Base-by-base conservation (phyloP, 1,140 invertebrate species). In the Drosophila neocordata region DNA sequence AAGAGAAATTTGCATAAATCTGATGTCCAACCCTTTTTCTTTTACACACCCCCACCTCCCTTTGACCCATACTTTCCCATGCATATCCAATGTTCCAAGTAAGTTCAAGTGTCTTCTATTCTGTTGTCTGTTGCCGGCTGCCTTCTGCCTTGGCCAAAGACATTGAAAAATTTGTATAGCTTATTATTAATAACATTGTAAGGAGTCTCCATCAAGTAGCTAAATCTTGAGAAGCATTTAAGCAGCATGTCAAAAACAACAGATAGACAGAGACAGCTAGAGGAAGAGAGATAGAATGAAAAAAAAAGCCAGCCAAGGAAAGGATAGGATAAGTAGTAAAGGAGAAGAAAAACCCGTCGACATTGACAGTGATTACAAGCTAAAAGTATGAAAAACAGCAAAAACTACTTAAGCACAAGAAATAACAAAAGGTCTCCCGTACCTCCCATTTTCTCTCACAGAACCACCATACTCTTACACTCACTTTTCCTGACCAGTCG, bases 121-220 rank as follows among this genome's bases (percentile, higher is more conserved):
- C 41, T 48, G 41, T 48, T 48, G 41, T 69, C 65, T 76, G 41
- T 35, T 35, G 58, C 44, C 31, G 53, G 24, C 27, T 56, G 53
- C 55, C 71, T 31, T 20, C 18, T 51, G 52, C 34, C 61, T 59
- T 59, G 57, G 15, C 37, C 59, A 60, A 59, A 74, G 82, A 89
- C 85, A 84, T 64, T 85, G 67, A 89, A 80, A 89, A 89, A 89
- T 89, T 89, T 89, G 85, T 89, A 89, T 89, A 87, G 85, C 85
- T 89, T 89, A 89, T 89, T 89, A 89, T 89, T 89, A 89, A 89
- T 89, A 89, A 89, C 85, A 85, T 82, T 89, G 87, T 80, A 80
- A 89, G 85, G 69, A 85, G 87, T 76, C 68, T 64, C 72, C 71
- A 82, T 89, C 81, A 89, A 85, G 79, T 87, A 81, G 81, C 87